phyloP scores from a whole-genome alignment of 2,113 vertebrate species.

The Lophura nycthemera region DNA sequence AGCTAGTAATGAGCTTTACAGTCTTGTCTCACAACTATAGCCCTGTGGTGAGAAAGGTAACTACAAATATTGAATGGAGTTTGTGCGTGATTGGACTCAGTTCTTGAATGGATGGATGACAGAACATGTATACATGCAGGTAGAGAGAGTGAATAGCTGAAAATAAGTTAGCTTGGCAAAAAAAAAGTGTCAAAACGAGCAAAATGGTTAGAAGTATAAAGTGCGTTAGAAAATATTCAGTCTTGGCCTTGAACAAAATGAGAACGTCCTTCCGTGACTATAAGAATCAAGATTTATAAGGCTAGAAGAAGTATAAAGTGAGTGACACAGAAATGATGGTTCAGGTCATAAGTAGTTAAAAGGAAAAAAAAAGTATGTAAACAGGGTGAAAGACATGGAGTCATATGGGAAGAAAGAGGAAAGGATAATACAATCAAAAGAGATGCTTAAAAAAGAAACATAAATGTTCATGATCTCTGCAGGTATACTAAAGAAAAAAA shows the following conservation, averaged over 20 bases:
- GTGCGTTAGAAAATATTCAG: neutral
- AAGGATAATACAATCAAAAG: neutral
- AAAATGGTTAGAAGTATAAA: neutral
- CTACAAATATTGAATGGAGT: neutral
- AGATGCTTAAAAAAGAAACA: neutral
- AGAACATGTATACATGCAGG: neutral
- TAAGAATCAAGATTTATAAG: neutral
- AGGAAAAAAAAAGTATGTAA: neutral
- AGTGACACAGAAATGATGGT: neutral
- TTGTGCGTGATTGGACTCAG: neutral
- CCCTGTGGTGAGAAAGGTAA: neutral
- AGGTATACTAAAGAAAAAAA: neutral
- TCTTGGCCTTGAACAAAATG: neutral
- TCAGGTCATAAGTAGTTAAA: neutral
- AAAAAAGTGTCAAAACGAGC: neutral
- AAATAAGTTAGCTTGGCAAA: neutral
- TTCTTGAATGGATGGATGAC: neutral
- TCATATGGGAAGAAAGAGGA: neutral
- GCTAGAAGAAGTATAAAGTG: neutral
- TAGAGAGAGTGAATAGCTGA: neutral
- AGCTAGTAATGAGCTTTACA: neutral
- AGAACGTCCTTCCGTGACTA: neutral
- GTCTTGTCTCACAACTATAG: neutral
- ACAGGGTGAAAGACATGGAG: neutral
- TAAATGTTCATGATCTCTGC: neutral